Conservation (phyloP, 2,113 vertebrate genomes). For the Poeciliopsis occidentalis region DNA sequence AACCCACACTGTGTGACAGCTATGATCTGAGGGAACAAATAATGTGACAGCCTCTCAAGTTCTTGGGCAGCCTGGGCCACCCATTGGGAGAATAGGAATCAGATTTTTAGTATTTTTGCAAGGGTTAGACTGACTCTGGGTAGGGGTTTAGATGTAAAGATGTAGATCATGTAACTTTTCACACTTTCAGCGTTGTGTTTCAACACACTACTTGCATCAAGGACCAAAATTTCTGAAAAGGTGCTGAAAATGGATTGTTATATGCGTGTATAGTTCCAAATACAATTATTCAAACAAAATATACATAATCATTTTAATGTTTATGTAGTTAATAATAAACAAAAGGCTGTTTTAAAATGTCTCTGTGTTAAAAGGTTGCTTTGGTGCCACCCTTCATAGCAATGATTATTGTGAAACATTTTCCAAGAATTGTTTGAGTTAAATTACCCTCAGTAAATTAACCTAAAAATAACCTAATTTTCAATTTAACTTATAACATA, state of each 20-base stretch:
- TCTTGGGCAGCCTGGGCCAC: slow-evolving; percentile 39
- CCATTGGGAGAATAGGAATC: slow-evolving; percentile 55
- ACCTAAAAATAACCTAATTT: not conserved
- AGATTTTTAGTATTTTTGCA: slow-evolving; percentile 49
- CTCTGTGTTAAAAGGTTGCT: not conserved
- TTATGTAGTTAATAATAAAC: not conserved
- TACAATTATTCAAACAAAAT: not conserved
- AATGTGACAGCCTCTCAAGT: slow-evolving; percentile 63
- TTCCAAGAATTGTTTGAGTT: not conserved
- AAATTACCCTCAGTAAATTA: not conserved
- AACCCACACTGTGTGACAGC: slow-evolving; percentile 59
- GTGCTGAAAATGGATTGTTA: not conserved
- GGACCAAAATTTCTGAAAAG: not conserved
- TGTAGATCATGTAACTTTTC: slow-evolving; percentile 14
- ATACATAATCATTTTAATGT: not conserved
- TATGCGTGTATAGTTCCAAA: accelerated
- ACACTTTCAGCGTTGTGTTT: not conserved
- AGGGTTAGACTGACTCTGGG: slow-evolving; percentile 24
- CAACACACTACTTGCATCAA: not conserved
- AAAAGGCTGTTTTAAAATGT: not conserved
- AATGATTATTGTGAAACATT: too few species aligned
- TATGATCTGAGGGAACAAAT: slow-evolving; percentile 60
- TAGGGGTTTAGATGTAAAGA: slow-evolving; percentile 53
- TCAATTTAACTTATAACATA: not conserved
- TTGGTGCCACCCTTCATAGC: too few species aligned